phyloP scores from a whole-genome alignment of 2,113 vertebrate genomes.

The Plestiodon gilberti region DNA sequence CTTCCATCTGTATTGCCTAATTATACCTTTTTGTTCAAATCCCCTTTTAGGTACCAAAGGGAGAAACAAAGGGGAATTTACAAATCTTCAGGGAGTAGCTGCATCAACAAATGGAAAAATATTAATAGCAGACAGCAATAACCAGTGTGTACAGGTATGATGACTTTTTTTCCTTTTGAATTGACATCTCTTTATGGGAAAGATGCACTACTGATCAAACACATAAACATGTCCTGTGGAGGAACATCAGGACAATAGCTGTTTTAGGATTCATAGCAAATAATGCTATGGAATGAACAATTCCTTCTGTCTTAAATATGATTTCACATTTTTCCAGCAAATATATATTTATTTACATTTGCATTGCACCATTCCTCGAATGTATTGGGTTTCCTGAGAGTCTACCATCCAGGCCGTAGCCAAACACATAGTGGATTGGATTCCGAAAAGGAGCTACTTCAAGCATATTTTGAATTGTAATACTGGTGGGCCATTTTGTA shows the following conservation, averaged over 20 bases:
- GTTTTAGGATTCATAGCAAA: slow-evolving; percentile 20
- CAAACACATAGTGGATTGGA: neutral
- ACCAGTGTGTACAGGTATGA: slow-evolving; percentile 98
- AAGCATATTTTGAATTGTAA: neutral
- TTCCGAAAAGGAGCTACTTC: neutral
- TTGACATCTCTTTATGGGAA: neutral
- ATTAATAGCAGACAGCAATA: slow-evolving; percentile 98
- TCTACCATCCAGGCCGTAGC: neutral
- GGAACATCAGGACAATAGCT: slow-evolving; percentile 10
- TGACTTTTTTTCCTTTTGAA: neutral
- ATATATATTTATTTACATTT: neutral
- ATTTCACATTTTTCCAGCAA: neutral
- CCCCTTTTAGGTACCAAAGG: slow-evolving; percentile 91
- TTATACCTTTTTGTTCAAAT: slow-evolving; percentile 40
- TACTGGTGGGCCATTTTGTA: neutral
- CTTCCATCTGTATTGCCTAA: slow-evolving; percentile 24
- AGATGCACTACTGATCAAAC: neutral
- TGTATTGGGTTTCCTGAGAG: neutral
- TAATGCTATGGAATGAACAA: neutral
- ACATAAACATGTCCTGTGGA: slow-evolving; percentile 13
- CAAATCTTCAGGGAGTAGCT: slow-evolving; percentile 96
- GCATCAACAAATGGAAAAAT: slow-evolving; percentile 90
- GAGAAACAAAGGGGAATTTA: slow-evolving; percentile 98
- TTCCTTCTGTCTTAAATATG: slow-evolving; percentile 22
- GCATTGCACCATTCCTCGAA: neutral